Conservation (phyloP, 2,888 invertebrate genomes). For the Habroteleia sp. region DNA sequence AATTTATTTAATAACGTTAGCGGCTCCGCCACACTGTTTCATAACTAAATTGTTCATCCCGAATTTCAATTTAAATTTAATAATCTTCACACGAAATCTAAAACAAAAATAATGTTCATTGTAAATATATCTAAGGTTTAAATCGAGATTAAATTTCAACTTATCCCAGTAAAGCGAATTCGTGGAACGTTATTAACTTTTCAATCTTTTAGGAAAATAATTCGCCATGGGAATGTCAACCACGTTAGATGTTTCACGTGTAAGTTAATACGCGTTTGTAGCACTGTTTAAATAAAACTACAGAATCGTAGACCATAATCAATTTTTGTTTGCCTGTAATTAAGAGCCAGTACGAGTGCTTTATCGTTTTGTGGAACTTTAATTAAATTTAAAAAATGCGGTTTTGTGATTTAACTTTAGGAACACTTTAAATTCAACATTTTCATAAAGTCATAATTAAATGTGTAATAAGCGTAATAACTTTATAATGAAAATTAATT, state of each 20-base stretch:
- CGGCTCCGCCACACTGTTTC: neutral
- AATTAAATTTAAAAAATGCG: constrained; percentile 10
- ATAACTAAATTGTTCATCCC: constrained; percentile 16
- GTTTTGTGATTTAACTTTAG: neutral
- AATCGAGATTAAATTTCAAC: constrained; percentile 35
- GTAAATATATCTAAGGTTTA: constrained; percentile 35
- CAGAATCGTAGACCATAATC: constrained; percentile 1
- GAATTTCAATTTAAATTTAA: constrained; percentile 31
- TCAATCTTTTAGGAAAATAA: constrained; percentile 26
- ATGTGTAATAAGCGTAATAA: too few species aligned
- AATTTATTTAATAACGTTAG: neutral
- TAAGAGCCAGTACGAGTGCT: constrained; percentile 5
- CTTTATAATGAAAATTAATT: too few species aligned
- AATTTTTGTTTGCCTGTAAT: constrained; percentile 15
- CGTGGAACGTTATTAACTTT: constrained; percentile 36
- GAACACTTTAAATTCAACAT: too few species aligned
- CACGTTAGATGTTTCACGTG: constrained; percentile 10
- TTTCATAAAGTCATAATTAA: too few species aligned
- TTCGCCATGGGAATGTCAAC: neutral
- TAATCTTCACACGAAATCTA: constrained; percentile 17
- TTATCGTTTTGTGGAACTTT: neutral
- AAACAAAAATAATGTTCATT: constrained; percentile 27
- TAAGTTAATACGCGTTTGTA: neutral
- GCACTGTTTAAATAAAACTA: neutral
- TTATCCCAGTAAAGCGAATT: constrained; percentile 16